Evolutionary conservation across 2,888 invertebrate genomes (phyloP), one percentile per base, ranked within the genome.

Genomic region (Drosophila ezoana): DNA sequence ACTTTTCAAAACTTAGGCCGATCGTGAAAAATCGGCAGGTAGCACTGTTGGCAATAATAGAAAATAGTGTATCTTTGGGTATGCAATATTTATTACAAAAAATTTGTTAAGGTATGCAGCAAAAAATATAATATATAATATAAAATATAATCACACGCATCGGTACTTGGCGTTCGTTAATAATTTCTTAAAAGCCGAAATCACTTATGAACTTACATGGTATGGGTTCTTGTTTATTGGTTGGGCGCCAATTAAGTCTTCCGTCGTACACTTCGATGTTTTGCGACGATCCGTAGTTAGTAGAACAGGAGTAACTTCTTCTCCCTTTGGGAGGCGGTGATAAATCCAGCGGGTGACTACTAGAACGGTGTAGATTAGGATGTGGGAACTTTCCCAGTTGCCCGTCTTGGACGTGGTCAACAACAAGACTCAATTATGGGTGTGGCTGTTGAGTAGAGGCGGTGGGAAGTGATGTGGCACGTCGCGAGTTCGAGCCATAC

Each of bases 1-100:
- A 44, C 44, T 44, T 44, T 44, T 44, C 44, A 44, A 44, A 44
- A 44, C 13, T 44, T 44, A 20, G 44, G 44, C 23, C 44, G 44
- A 44, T 23, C 44, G 44, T 1, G 44, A 44, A 44, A 44, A 4
- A 44, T 44, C 44, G 44, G 44, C 44, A 44, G 44, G 44, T 44
- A 44, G 4, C 23, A 44, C 43, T 23, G 44, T 44, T 44, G 44
- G 44, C 44, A 44, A 44, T 44, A 44, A 23, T 44, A 3, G 23
- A 44, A 44, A 16, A 14, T 35, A 11, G 32, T 48, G 48, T 48
- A 48, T 28, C 47, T 48, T 35, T 18, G 48, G 48, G 37, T 37
- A 13, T 40, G 40, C 40, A 40, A 40, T 40, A 40, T 16, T 40
- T 40, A 40, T 40, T 40, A 40, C 16, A 40, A 40, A 40, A 37